Base-by-base conservation (phyloP, 1,140 invertebrate genomes). In the Lordiphosa mommai region DNA sequence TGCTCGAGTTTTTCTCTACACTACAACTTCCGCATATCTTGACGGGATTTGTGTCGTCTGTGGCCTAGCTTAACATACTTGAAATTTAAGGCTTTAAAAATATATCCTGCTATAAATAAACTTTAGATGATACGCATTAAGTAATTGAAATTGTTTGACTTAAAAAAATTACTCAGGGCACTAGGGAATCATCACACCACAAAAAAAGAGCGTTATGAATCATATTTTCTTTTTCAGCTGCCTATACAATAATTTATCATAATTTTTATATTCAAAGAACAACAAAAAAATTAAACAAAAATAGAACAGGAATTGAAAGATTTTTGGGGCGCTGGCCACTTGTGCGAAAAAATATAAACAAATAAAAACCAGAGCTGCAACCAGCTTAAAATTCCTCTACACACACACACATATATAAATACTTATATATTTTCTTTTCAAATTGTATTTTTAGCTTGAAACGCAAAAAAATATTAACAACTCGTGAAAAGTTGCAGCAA, bases 11-110 rank as follows among this genome's bases (percentile, higher is more conserved):
- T 47, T 51, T 33, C n/a, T 40, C 7, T 13, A 10, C 12, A 17
- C 14, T 48, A 51, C 53, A 60, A 65, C 68, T 71, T 68, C 68
- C 68, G 68, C 64, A 67, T 71, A 63, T 68, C 52, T 63, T 58
- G 64, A 61, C 47, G 37, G 23, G 32, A 23, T 52, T 17, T 53
- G 41, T 40, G 40, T 55, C 20, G 51, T 20, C 27, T 55, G 52
- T 33, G 13, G 43, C 23, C 7, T 12, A 32, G 61, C 61, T 40
- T 40, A 43, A 43, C 29, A 16, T 48, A 68, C 65, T 64, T 58
- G 29, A 53, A 59, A 37, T 30, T 47, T 64, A 68, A 33, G 14
- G 53, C 48, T 63, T 63, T 58, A 44, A 44, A 29, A 23, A 41
- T 23, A 41, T 44, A 16, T 20, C 20, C 20, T n/a, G 9, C 9